Base-by-base conservation (phyloP, 2,888 invertebrate genomes). In the Clepsis dumicolana region DNA sequence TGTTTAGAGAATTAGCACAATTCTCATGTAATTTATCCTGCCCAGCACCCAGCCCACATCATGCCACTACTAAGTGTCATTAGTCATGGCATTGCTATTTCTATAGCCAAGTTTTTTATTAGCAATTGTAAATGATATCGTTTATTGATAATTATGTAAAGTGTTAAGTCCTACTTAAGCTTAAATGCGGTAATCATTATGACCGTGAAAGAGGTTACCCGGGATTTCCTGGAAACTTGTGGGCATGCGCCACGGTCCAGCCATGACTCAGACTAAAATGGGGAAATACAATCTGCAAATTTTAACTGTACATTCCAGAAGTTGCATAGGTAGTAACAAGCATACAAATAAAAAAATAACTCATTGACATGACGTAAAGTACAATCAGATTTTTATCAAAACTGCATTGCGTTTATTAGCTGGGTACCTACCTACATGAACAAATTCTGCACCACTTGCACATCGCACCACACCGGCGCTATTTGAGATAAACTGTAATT, bases 191-290 rank as follows among this genome's bases (percentile, higher is more conserved):
- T 56, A 59, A 53, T 53, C 24, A 27, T 57, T 57, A 41, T 57
- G 53, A 59, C 74, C 77, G 78, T 81, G 74, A 81, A 80, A 82
- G 81, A 84, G 85, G 83, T 87, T 87, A 88, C 84, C 79, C 82
- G 75, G 75, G 76, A 74, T 70, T 72, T 63, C 72, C 72, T 73
- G 65, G 71, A 72, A 65, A 59, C 74, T 79, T 77, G 77, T 85
- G 85, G 82, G 87, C 88, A 80, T 90, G 89, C 89, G 90, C 89
- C 80, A 14, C 24, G 5, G 16, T 63, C 38, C 61, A 29, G 54
- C 64, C 53, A 64, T 78, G 74, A 77, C 74, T 74, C 71, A 72
- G 65, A 56, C 70, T 65, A 69, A 70, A 59, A 27, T 35, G 38
- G 29, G 48, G 21, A 54, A 41, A 54, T 35, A 25, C 27, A 18